Evolutionary conservation across 1,140 invertebrate species (phyloP), one percentile per base, ranked within the genome.

Genomic region (Aphidius ervi): DNA sequence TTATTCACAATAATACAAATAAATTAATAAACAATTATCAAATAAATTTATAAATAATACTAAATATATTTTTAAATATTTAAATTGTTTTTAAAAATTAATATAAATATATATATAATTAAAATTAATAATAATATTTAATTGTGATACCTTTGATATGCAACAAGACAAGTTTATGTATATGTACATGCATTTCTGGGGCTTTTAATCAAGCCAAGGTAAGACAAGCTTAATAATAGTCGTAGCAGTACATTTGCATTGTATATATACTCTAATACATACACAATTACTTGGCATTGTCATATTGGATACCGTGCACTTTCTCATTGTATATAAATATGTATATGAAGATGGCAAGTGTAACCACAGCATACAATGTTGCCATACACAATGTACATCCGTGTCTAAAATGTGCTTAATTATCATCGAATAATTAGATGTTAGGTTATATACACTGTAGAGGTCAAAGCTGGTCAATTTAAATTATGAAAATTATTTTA

Each of bases 201-300:
- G 40, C 52, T n/a, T 54, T 54, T n/a, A 54, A 54, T 54, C 52
- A 54, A 54, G 52, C 39, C 40, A 42, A 39, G 7, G 10, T 40
- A 40, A 54, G 52, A 54, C 52, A 54, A 54, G 52, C 52, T 54
- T 54, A 54, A 42, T 54, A 54, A 54, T 54, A 54, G 52, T 54
- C 39, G n/a, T 37, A 54, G 52, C 23, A 31, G 23, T 31, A 40
- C 40, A 40, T 54, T 54, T 16, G 40, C 40, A 54, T 54, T 10
- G 3, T 39, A 54, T 54, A 54, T 42, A 54, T 7, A 42, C 41
- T 40, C 41, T 54, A 41, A 40, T 54, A 42, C 42, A 43, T 43
- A 43, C 49, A 37, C 52, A 54, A 37, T 41, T 40, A 9, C 37
- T 10, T 40, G 7, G 9, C 49, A 9, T 9, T 52, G 7, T 9